A percentile compares a stretch with the other conserved stretches of the same genome.
phyloP scores from a whole-genome alignment of 2,888 invertebrate genomes.

The Athalia cordata region DNA sequence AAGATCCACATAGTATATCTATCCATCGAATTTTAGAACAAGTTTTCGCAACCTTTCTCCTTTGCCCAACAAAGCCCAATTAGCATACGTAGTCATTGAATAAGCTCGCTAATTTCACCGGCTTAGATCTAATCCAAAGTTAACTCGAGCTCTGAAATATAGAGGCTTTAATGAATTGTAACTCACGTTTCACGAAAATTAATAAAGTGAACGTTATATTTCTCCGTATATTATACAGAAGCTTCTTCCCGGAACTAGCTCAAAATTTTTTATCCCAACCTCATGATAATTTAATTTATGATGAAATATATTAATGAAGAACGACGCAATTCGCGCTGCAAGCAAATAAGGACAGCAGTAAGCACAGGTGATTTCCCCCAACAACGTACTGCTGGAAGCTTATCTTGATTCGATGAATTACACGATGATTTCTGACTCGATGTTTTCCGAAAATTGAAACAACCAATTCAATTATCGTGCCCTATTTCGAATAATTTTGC shows the following conservation, averaged over 20 bases:
- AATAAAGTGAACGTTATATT: not conserved
- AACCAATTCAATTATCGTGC: conserved; percentile 11
- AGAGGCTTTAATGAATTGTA: conserved; percentile 13
- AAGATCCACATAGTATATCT: not conserved
- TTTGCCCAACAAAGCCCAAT: conserved; percentile 2
- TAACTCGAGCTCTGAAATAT: conserved; percentile 9
- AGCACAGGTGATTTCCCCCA: too few species aligned
- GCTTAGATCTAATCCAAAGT: conserved; percentile 19
- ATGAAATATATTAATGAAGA: too few species aligned
- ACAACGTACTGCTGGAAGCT: too few species aligned
- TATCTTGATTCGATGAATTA: not conserved
- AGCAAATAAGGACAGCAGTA: too few species aligned
- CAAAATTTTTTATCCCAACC: too few species aligned
- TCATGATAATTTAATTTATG: too few species aligned
- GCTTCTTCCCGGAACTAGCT: too few species aligned
- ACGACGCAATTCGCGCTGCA: too few species aligned
- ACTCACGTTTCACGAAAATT: not conserved
- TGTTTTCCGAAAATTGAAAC: not conserved
- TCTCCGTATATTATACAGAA: too few species aligned
- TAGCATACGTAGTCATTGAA: not conserved
- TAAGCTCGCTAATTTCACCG: conserved; percentile 17
- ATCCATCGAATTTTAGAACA: conserved; percentile 8
- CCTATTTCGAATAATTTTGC: conserved; percentile 19
- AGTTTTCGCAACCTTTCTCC: not conserved
- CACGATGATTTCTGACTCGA: not conserved